Conservation (phyloP, 2,888 invertebrate species). For the Ariolimax columbianus region DNA sequence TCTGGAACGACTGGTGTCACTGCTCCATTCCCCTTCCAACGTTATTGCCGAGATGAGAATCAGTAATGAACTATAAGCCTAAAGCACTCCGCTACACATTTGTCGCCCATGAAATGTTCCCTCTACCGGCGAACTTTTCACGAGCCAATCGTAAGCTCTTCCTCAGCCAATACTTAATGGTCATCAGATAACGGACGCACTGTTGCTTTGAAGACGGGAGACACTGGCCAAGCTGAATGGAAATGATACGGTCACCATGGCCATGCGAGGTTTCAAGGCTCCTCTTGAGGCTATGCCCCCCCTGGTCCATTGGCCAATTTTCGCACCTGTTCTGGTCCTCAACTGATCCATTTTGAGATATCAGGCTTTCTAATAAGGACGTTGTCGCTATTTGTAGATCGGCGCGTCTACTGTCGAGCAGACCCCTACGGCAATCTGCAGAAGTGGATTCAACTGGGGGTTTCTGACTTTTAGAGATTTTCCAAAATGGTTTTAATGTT, state of each 20-base stretch:
- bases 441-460: too few species aligned
- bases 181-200: neutral
- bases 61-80: neutral
- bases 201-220: constrained; percentile 2
- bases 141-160: neutral
- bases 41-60: neutral
- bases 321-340: neutral
- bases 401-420: neutral
- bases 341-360: neutral
- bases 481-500: too few species aligned
- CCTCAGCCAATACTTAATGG: neutral
- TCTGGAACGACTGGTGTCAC: neutral
- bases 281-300: neutral
- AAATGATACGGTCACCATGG: neutral
- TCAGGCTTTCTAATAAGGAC: neutral
- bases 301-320: neutral
- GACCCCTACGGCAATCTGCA: too few species aligned
- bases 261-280: neutral
- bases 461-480: too few species aligned
- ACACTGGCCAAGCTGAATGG: neutral
- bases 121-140: too few species aligned
- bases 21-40: neutral
- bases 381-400: neutral
- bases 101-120: neutral
- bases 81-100: neutral